A percentile compares a stretch with the other conserved stretches of the same genome.
phyloP scores from a whole-genome alignment of 1,140 invertebrate genomes.

The Parasteatoda tepidariorum region DNA sequence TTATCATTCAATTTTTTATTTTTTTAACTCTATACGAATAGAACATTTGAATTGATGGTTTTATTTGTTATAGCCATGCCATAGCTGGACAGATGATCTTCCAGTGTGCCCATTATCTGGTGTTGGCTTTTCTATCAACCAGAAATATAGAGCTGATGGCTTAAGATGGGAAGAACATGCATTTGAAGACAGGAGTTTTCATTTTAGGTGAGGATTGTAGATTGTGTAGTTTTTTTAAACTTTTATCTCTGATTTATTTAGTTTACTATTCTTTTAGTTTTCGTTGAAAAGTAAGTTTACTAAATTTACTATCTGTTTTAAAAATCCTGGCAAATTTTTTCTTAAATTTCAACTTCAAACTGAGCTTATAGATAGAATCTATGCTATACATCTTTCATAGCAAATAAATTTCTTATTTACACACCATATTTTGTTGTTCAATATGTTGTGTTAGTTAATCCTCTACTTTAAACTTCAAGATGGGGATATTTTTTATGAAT shows the following conservation, averaged over 20 bases:
- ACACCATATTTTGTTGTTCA: too few species aligned
- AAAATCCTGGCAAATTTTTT: background rate
- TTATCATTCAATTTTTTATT: too few species aligned
- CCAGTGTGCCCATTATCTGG: constrained; percentile 81
- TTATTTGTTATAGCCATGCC: constrained; percentile 45
- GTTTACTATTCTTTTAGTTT: background rate
- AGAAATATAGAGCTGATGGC: constrained; percentile 82
- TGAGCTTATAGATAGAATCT: too few species aligned
- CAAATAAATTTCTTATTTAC: too few species aligned
- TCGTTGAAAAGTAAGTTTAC: background rate
- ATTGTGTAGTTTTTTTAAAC: background rate
- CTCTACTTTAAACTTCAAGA: too few species aligned
- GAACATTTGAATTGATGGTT: background rate
- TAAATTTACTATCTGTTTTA: background rate
- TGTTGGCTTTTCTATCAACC: constrained; percentile 85
- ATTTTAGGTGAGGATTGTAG: constrained; percentile 71
- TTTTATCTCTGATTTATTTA: too few species aligned
- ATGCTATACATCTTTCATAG: too few species aligned
- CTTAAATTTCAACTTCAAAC: background rate
- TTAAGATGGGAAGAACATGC: constrained; percentile 78
- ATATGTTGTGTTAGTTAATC: too few species aligned
- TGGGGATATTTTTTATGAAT: too few species aligned
- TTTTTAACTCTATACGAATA: too few species aligned
- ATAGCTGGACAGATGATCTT: constrained; percentile 86
- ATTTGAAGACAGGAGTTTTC: constrained; percentile 87